Conservation (phyloP, 1,140 invertebrate species). For the Eurosta solidaginis region DNA sequence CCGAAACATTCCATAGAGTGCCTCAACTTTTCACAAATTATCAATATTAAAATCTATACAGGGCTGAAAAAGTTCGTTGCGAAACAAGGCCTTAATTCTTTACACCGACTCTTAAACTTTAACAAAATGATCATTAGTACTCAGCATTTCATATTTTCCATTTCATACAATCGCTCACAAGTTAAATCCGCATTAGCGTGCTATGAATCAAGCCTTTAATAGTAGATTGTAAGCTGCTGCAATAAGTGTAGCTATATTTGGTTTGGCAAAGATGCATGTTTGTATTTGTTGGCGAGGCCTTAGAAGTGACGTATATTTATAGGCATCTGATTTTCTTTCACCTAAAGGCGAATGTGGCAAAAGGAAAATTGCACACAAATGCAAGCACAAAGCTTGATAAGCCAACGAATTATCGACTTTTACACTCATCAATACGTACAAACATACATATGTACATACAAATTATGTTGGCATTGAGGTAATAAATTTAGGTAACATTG, state of each 20-base stretch:
- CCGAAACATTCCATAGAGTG: too few relatives aligned
- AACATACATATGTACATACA: neutral
- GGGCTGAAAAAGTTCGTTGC: too few relatives aligned
- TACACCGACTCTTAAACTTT: too few relatives aligned
- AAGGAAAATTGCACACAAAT: neutral
- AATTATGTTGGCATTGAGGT: neutral
- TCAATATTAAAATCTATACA: too few relatives aligned
- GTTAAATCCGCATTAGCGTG: too few relatives aligned
- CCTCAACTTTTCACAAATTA: too few relatives aligned
- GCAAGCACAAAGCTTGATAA: neutral
- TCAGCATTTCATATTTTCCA: too few relatives aligned
- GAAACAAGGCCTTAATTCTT: too few relatives aligned
- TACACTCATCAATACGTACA: neutral
- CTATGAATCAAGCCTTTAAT: too few relatives aligned
- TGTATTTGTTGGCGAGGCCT: neutral
- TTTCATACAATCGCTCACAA: too few relatives aligned
- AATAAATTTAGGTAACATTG: conserved; percentile 18
- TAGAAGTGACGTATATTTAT: neutral
- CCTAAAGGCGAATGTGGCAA: neutral
- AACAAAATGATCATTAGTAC: too few relatives aligned
- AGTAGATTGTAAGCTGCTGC: too few relatives aligned
- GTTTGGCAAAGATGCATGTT: neutral
- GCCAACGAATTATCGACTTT: neutral
- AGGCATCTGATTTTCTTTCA: neutral
- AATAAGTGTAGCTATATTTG: neutral